Evolutionary conservation across 2,797 vertebrate genomes (phyloP), one percentile per base, ranked within the genome.

Genomic region (Malacoraja senta): DNA sequence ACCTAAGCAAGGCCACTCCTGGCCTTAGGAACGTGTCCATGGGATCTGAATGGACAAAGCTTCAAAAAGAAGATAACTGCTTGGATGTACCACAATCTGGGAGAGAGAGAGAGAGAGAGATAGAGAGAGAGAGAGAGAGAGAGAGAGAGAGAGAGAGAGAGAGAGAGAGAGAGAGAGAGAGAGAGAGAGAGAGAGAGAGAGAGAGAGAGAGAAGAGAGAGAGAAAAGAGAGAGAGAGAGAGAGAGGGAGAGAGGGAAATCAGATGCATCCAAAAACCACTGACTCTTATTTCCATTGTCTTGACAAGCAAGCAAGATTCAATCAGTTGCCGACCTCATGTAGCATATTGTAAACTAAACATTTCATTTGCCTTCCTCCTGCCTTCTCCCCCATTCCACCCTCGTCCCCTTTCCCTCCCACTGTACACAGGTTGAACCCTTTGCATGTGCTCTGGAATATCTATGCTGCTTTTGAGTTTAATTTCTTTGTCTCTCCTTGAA

Each of bases 391-490:
- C 71, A 21, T 96, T 96, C 44, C 44, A 53, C 44, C 44, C 44
- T 53, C 4, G 44, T 94, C 94, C 95, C 96, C 96, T 12, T 96
- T 95, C 95, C 94, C 95, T 95, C 38, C 93, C 93, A 95, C 95
- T 97, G 97, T 96, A 95, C 96, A 97, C 97, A 96, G 96, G 97
- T 96, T 96, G 96, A 96, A 95, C 96, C 63, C 96, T 96, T 96
- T 96, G 97, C 97, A 98, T 97, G 97, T 95, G 96, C 95, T 95
- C 97, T 95, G 93, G 95, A 97, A 97, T 96, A n/a, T 76, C 96
- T 95, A 95, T 95, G 96, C 96, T 96, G 96, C 96, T 94, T 95
- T 94, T 96, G 96, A 95, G 95, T 94, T 95, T 95, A 94, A 95
- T 72, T 93, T 76, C 53, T 92, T 58, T 44, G 58, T 83, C 32